A percentile compares a stretch with the other conserved stretches of the same genome.
phyloP scores from a whole-genome alignment of 2,113 vertebrate species.

The Jacana jacana region DNA sequence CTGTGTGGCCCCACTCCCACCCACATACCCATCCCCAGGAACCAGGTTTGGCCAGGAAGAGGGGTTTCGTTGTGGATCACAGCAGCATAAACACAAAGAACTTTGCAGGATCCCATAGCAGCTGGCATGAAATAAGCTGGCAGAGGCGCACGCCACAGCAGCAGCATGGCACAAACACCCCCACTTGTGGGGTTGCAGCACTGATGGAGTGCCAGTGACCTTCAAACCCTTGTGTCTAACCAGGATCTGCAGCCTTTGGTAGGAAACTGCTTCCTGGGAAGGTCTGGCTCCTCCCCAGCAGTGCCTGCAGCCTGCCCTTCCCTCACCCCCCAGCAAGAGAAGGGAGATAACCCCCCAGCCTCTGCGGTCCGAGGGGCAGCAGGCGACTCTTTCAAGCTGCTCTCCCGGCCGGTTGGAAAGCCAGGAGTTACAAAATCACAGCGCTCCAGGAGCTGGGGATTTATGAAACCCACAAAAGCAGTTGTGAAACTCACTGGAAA shows the following conservation, averaged over 20 bases:
- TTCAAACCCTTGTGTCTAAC: not conserved
- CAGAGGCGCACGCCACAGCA: not conserved
- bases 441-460: not conserved
- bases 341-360: not conserved
- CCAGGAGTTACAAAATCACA: slow-evolving; percentile 7
- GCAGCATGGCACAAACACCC: accelerated
- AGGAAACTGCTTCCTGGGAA: not conserved
- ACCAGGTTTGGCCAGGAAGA: not conserved
- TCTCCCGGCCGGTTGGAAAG: not conserved
- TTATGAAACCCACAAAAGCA: slow-evolving; percentile 7
- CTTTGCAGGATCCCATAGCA: not conserved
- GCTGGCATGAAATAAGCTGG: not conserved
- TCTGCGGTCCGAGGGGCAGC: not conserved
- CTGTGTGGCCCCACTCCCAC: not conserved
- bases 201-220: not conserved
- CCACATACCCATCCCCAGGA: not conserved
- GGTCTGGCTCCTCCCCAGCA: not conserved
- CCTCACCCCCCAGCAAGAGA: not conserved
- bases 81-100: not conserved
- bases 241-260: not conserved
- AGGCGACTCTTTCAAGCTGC: not conserved
- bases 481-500: not conserved
- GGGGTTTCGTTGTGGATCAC: not conserved
- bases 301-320: not conserved
- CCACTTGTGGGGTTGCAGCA: not conserved